These are phyloP conservation scores for Drosophila ficusphila DNA, from an alignment of 1,140 invertebrate species.

Conservation along the genomic window DNA sequence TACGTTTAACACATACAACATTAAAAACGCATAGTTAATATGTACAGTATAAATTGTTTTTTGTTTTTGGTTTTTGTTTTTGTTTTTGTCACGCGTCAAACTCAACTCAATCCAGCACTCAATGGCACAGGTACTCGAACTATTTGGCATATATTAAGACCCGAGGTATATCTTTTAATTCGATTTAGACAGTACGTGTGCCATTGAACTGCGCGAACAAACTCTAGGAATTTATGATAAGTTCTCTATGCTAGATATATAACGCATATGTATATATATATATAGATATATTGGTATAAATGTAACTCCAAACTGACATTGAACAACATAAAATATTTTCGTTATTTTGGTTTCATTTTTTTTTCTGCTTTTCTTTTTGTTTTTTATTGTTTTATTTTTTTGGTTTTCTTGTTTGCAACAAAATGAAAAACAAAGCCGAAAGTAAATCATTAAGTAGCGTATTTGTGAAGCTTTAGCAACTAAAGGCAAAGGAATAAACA, in stretches of 20 bases:
- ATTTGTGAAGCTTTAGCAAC: conserved; percentile 49
- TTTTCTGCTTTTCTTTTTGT: conserved; percentile 39
- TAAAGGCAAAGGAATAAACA: conserved; percentile 31
- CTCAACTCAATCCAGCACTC: conserved; percentile 52
- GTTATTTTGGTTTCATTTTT: conserved; percentile 52
- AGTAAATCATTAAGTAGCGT: conserved; percentile 51
- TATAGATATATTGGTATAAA: conserved; percentile 65
- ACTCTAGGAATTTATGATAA: conserved; percentile 68
- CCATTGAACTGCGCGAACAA: conserved; percentile 57
- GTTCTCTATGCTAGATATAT: conserved; percentile 55
- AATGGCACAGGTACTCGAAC: conserved; percentile 54
- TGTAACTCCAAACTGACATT: conserved; percentile 84
- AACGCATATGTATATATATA: conserved; percentile 78
- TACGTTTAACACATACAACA: conserved; percentile 82
- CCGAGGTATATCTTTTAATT: conserved; percentile 10
- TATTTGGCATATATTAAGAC: conserved; percentile 39
- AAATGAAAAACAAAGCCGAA: conserved; percentile 59
- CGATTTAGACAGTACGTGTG: conserved; percentile 31
- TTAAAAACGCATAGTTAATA: conserved; percentile 62
- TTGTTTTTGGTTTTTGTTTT: too few species aligned
- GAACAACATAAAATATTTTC: conserved; percentile 84
- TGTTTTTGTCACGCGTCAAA: conserved; percentile 77
- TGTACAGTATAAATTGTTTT: conserved; percentile 72
- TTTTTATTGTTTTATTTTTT: conserved; percentile 33
- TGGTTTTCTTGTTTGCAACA: conserved; percentile 52